Evolutionary conservation across 1,140 invertebrate genomes (phyloP), one percentile per base, ranked within the genome.

Genomic region (Charaxes varanes): DNA sequence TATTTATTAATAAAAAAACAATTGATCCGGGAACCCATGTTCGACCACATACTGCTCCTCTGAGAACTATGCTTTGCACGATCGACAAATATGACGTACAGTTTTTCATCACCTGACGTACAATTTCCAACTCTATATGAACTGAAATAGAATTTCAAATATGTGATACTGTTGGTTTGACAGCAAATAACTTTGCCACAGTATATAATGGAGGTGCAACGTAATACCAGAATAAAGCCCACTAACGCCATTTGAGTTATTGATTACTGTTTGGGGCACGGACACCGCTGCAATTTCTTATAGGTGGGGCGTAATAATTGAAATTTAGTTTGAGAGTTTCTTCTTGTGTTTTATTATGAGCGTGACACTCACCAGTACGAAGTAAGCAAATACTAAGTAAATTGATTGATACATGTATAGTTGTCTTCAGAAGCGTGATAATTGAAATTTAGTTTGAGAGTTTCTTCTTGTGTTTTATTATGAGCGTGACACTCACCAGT

Each of bases 221-320:
- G 37, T 48, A 22, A 44, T 41, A 43, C 36, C n/a, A 31, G 28
- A 26, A 44, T 46, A 53, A 53, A 38, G 46, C 46, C 37, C 26
- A n/a, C 21, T 57, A 53, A 57, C 26, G 17, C 54, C 38, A 8
- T 19, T 44, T 59, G 51, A 59, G 35, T 59, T 59, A 59, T 59
- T 50, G 46, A 36, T 46, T 34, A 46, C 37, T 31, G 35, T 34
- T 34, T 32, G 12, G 43, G 35, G 22, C 31, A 30, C 34, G 41
- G 33, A 17, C 43, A 45, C 2, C 19, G 30, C 15, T 45, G 43
- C 43, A 46, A 40, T 37, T 46, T 46, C 43, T 46, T 46, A 46
- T 34, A 34, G 36, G 27, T 22, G n/a, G n/a, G n/a, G n/a, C n/a
- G n/a, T n/a, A n/a, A n/a, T n/a, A n/a, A n/a, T n/a, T n/a, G n/a